Percentiles rank a stretch among this genome's conserved stretches.
Evolutionary conservation across 2,888 invertebrate genomes (phyloP).

Genomic region (Oxystoma pomonae): DNA sequence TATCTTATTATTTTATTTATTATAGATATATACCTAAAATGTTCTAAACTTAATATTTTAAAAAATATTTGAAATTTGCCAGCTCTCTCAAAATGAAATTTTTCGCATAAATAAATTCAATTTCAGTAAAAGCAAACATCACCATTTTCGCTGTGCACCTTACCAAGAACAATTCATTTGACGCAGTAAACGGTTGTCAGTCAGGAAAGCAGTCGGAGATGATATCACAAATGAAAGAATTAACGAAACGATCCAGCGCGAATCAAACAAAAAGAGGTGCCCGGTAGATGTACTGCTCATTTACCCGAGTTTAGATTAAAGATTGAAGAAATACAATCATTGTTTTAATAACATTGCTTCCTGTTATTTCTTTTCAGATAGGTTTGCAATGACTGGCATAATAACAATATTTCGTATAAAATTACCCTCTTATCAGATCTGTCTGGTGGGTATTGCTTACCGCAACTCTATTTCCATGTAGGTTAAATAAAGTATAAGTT

Average conservation of each 20-base stretch:
- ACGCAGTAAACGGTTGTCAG: conserved; percentile 39
- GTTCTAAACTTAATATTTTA: too few species aligned
- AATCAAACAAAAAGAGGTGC: conserved; percentile 38
- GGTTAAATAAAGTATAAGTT: too few species aligned
- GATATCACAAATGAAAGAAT: conserved; percentile 41
- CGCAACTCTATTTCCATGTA: too few species aligned
- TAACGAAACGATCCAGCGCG: conserved; percentile 44
- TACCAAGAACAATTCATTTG: not conserved
- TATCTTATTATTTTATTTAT: too few species aligned
- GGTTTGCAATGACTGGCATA: not conserved
- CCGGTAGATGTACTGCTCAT: conserved; percentile 19
- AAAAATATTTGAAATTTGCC: too few species aligned
- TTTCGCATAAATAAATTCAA: too few species aligned
- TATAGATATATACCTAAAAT: too few species aligned
- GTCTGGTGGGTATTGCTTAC: not conserved
- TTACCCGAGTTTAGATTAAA: not conserved
- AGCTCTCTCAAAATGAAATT: too few species aligned
- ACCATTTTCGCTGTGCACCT: not conserved
- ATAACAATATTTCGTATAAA: not conserved
- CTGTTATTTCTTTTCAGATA: not conserved
- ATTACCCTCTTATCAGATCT: not conserved
- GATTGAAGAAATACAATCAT: not conserved
- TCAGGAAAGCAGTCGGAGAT: conserved; percentile 40
- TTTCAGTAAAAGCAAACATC: not conserved
- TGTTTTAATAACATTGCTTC: not conserved